Conservation (phyloP, 2,113 vertebrate genomes). For the Solea solea region DNA sequence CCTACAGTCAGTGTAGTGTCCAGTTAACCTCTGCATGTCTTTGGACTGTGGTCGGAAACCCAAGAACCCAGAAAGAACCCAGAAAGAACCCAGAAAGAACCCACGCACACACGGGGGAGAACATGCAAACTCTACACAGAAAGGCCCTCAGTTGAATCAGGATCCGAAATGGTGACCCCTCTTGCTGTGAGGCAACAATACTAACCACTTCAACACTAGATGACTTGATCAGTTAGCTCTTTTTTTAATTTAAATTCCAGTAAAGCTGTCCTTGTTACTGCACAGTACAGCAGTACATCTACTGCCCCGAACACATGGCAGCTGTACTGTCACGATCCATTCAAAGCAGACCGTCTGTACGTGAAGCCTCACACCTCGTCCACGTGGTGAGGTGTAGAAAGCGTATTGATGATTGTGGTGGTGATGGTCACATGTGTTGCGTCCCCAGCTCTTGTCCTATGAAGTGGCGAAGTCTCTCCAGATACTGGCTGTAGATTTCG, state of each 20-base stretch:
- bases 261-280: constrained; percentile 38
- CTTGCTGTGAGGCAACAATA: too few species aligned
- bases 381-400: background rate
- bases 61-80: too few species aligned
- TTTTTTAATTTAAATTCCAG: background rate
- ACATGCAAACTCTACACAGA: too few species aligned
- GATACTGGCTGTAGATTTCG: constrained; percentile 97
- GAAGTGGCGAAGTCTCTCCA: constrained; percentile 95
- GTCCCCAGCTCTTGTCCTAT: constrained; percentile 91
- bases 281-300: constrained; percentile 29
- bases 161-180: too few species aligned
- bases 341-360: background rate
- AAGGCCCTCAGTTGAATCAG: too few species aligned
- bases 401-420: background rate
- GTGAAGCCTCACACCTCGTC: background rate
- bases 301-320: constrained; percentile 9
- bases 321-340: constrained; percentile 17
- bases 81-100: too few species aligned
- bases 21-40: too few species aligned
- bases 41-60: too few species aligned
- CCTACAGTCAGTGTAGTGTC: too few species aligned
- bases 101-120: too few species aligned
- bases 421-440: constrained; percentile 70
- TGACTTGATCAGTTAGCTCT: too few species aligned
- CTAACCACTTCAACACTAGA: too few species aligned